Percentiles rank a stretch among this genome's conserved stretches.
Conservation (phyloP, 2,888 invertebrate genomes). For the Hofmannophila pseudospretella region DNA sequence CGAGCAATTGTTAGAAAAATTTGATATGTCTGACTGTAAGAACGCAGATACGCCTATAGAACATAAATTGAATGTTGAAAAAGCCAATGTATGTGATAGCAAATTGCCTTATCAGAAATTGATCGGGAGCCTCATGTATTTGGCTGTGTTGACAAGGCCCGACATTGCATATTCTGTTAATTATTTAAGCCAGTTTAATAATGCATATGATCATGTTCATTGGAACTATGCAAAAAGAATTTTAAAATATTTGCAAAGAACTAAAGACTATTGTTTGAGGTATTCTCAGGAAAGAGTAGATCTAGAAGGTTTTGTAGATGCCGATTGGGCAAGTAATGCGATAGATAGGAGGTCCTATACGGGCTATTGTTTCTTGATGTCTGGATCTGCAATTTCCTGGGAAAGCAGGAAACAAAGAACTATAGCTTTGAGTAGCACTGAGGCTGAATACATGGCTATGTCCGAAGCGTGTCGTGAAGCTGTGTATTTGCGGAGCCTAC, state of each 20-base stretch:
- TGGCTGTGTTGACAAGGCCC: no score
- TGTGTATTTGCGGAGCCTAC: slow-evolving; percentile 13
- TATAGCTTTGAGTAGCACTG: no score
- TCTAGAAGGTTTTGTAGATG: slow-evolving; percentile 3
- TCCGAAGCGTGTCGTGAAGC: slow-evolving; percentile 12
- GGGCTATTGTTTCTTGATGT: slow-evolving; percentile 6
- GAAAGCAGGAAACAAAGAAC: no score
- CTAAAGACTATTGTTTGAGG: slow-evolving; percentile 4
- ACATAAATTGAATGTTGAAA: no score
- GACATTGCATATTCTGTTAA: no score
- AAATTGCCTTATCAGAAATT: slow-evolving; percentile 5
- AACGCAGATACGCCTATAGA: background rate
- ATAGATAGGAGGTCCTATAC: slow-evolving; percentile 3
- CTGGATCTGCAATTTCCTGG: slow-evolving; percentile 8
- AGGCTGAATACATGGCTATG: slow-evolving; percentile 8
- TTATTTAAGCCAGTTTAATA: slow-evolving; percentile 9
- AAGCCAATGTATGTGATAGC: no score
- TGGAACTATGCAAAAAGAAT: slow-evolving; percentile 7
- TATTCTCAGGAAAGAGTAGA: background rate
- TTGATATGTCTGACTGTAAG: slow-evolving; percentile 2
- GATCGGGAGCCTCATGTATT: no score
- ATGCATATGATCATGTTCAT: slow-evolving; percentile 3
- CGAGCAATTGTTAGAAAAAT: background rate
- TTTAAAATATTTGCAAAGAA: slow-evolving; percentile 6
- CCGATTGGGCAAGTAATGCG: slow-evolving; percentile 2